A percentile compares a stretch with the other conserved stretches of the same genome.
Conservation (phyloP, 2,888 invertebrate species). For the Synanthedon vespiformis region DNA sequence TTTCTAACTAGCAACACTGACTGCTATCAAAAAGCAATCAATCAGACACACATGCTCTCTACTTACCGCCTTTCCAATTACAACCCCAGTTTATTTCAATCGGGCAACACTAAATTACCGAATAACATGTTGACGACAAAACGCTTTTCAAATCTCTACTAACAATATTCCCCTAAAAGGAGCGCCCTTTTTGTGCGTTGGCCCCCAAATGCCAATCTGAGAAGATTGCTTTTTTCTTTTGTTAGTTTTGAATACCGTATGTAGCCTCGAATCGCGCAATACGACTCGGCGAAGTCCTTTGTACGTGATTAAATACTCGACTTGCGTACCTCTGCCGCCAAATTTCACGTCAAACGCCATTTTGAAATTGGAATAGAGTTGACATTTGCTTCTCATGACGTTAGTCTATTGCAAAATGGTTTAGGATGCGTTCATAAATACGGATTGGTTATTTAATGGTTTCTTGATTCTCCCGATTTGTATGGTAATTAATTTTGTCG, state of each 20-base stretch:
- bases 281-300: constrained; percentile 42
- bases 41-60: constrained; percentile 47
- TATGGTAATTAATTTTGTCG: constrained; percentile 57
- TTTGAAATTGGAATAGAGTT: constrained; percentile 9
- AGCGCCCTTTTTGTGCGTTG: constrained; percentile 39
- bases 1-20: too few species aligned
- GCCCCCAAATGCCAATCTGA: constrained; percentile 67
- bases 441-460: constrained; percentile 68
- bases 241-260: constrained; percentile 65
- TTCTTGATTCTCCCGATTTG: constrained; percentile 56
- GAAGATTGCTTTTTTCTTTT: constrained; percentile 70
- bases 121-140: constrained; percentile 68
- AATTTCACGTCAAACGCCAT: constrained; percentile 3
- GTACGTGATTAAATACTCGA: constrained; percentile 65
- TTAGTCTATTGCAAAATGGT: constrained; percentile 15
- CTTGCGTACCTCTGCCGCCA: constrained; percentile 18
- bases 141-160: constrained; percentile 61
- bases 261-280: constrained; percentile 40
- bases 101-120: constrained; percentile 67
- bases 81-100: constrained; percentile 50
- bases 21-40: constrained; percentile 24
- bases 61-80: constrained; percentile 47
- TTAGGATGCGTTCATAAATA: constrained; percentile 26
- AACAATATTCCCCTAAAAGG: constrained; percentile 50
- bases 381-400: constrained; percentile 12